Percentiles rank a stretch among this genome's conserved stretches.
Evolutionary conservation across 2,888 invertebrate species (phyloP).

Genomic region (Anaspis maculata): DNA sequence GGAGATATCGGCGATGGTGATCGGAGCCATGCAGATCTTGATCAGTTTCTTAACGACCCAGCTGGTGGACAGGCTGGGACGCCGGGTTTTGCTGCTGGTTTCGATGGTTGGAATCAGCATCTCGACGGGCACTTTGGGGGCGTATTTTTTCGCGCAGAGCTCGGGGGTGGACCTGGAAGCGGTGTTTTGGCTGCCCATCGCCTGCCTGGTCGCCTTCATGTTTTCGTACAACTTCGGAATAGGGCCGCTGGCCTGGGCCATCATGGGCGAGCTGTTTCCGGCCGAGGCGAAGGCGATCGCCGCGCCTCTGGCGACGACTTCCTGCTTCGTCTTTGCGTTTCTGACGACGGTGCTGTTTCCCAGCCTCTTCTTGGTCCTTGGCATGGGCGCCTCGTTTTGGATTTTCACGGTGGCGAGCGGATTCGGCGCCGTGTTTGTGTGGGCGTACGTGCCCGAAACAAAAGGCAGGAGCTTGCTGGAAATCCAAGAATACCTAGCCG

Average conservation of each 20-base stretch:
- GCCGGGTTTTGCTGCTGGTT: constrained; percentile 58
- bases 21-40: constrained; percentile 63
- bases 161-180: constrained; percentile 25
- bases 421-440: constrained; percentile 18
- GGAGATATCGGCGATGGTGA: constrained; percentile 60
- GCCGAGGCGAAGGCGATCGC: constrained; percentile 65
- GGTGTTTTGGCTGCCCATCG: constrained; percentile 60
- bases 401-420: constrained; percentile 19
- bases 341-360: constrained; percentile 23
- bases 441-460: constrained; percentile 24
- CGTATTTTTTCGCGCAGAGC: constrained; percentile 54
- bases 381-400: constrained; percentile 23
- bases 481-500: constrained; percentile 18
- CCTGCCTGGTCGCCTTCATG: constrained; percentile 61
- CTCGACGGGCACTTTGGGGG: constrained; percentile 48
- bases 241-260: constrained; percentile 72
- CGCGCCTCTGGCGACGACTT: constrained; percentile 15
- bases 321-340: constrained; percentile 18
- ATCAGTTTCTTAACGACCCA: constrained; percentile 1
- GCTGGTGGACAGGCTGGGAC: constrained; percentile 61
- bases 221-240: constrained; percentile 60
- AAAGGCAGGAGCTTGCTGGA: constrained; percentile 23
- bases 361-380: constrained; percentile 13
- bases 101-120: constrained; percentile 58
- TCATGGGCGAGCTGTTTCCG: constrained; percentile 74